Base-by-base conservation (phyloP, 2,797 vertebrate species). In the Pipistrellus kuhlii region DNA sequence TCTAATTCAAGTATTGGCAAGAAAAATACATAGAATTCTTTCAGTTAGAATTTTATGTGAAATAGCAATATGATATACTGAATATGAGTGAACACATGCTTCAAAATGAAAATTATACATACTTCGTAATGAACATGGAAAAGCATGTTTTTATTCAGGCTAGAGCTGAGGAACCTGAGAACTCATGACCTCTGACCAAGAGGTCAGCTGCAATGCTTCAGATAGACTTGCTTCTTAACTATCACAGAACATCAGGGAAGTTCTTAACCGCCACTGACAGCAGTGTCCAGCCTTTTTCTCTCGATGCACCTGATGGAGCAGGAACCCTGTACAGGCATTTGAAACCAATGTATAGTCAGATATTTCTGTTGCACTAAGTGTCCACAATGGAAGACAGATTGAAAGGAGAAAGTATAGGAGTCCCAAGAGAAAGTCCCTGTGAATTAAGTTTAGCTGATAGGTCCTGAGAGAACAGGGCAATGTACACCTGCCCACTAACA, bases 231-330 rank as follows among this genome's bases (percentile, higher is more conserved):
- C 38, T 48, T 46, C 76, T 57, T 59, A 97, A 96, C 96, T 95
- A 95, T 41, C 92, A 51, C 7, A 90, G 95, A 96, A 97, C 53
- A 8, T 9, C 38, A 25, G 30, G 69, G 25, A 76, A 6, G 53
- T 51, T 95, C 90, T 93, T 86, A 96, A 96, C 95, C 84, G 95
- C 4, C 85, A 20, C 82, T 6, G 12, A n/a, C 23, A 25, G 46
- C 64, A 6, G 7, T 1, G 5, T 30, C 17, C 21, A 68, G 53
- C 62, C 89, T 81, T 27, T 23, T 48, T 48, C 78, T 46, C 69
- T 23, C 8, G 17, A 46, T 44, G 76, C 8, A 0, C 57, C 53
- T 2, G 51, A 55, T 27, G 53, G 68, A 57, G 84, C 38, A 84
- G 78, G 71, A 90, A 9, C 64, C 44, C 69, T 48, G 17, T 6